Base-by-base conservation (phyloP, 2,888 invertebrate genomes). In the Drosophila vallismaia region DNA sequence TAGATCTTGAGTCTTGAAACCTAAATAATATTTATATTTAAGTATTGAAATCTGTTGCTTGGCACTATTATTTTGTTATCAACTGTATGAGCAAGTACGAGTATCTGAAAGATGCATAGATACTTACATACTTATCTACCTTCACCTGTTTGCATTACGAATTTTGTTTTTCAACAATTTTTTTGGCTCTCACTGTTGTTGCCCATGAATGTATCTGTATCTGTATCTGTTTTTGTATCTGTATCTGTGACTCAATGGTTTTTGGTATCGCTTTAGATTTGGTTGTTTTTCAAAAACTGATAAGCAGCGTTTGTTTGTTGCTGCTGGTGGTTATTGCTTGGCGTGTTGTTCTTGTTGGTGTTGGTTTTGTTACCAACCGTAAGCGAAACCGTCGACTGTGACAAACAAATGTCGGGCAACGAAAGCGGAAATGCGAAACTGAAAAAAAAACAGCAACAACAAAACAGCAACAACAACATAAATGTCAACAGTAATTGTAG, bases 381-480 rank as follows among this genome's bases (percentile, higher is more conserved):
- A 84, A 48, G 66, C 53, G 49, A 67, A 36, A 51, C 72, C 67
- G 66, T 53, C 69, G 80, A 71, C 81, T 79, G 69, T 85, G 76
- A 85, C 79, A 79, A 80, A 71, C 71, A 57, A 71, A 64, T 71
- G 70, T 70, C 70, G 69, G 40, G 40, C 82, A 79, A 82, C 82
- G 77, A 81, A 82, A 82, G 82, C 82, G 82, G 82, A 84, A 84
- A 86, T 86, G 84, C 81, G 84, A 84, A 69, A 81, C 81, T 77
- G 69, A 71, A 36, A 71, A 81, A 56, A 74, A 74, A 59, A 59
- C 64, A 75, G 75, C 48, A 50, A 42, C 56, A 58, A 53, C 52
- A 56, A 36, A 36, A 6, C 36, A 36, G 2, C n/a, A 38, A 40
- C 52, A 49, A 52, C 55, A 71, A 71, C 51, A 50, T 46, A 71